Conservation (phyloP, 2,797 vertebrate species). For the Onychomys leucogaster region DNA sequence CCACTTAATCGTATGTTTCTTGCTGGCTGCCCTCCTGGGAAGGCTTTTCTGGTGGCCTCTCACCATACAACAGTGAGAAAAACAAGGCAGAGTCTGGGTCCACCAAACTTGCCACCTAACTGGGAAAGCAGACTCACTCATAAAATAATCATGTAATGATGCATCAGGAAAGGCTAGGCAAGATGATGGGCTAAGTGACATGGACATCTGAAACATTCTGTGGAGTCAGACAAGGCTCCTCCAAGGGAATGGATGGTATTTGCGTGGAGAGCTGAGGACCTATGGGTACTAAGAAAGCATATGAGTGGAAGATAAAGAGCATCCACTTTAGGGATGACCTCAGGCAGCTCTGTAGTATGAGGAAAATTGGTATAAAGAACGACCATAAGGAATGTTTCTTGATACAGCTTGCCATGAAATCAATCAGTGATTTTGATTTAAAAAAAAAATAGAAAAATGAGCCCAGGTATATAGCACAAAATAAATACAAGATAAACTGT, state of each 20-base stretch:
- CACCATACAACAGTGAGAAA: background rate
- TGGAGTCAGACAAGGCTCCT: background rate
- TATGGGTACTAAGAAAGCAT: background rate
- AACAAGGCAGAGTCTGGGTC: background rate
- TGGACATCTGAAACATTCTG: background rate
- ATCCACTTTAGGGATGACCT: accelerated
- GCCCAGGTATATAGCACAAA: background rate
- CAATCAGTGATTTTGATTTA: background rate
- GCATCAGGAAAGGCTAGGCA: background rate
- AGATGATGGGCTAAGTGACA: background rate
- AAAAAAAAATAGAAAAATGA: background rate
- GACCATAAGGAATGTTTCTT: background rate
- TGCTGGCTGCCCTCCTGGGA: background rate
- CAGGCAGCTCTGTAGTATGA: accelerated
- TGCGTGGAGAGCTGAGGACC: background rate
- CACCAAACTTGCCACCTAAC: background rate
- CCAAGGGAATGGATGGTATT: background rate
- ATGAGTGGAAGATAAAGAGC: background rate
- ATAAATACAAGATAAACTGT: conserved; percentile 12
- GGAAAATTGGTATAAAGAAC: background rate
- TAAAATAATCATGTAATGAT: background rate
- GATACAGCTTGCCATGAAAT: background rate
- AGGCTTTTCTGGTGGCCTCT: background rate
- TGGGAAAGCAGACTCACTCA: background rate
- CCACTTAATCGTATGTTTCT: background rate